Base-by-base conservation (phyloP, 1,140 invertebrate species). In the Solenopsis invicta region DNA sequence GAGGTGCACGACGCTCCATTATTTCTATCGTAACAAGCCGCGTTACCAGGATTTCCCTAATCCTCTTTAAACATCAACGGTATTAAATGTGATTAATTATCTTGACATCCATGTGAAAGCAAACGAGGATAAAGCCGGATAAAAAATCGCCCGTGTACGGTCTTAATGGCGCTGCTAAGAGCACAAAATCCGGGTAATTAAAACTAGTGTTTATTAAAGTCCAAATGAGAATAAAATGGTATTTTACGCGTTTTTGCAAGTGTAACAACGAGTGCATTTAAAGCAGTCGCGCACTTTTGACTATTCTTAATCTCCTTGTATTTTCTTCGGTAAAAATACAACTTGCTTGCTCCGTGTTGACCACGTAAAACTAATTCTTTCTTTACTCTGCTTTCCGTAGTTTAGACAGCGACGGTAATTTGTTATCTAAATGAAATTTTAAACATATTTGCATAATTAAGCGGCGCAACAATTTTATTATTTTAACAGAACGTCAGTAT, bases 81-180 rank as follows among this genome's bases (percentile, higher is more conserved):
- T 71, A 85, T 85, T 78, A 85, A 77, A 48, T 61, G 82, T 48
- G 72, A 67, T 85, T 76, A 85, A 85, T 85, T 78, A 78, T 45
- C 59, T 78, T 66, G 82, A 67, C 61, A 78, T 78, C 64, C 24
- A 61, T 37, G 82, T 54, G 24, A 66, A 78, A 78, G 56, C 50
- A 18, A 78, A 85, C 34, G 34, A 45, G 6, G n/a, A 41, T 34
- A 56, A 54, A 78, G 18, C 41, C 48, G 13, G 21, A 59, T 85
- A 62, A 85, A 77, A 62, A 85, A 78, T 76, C 29, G 21, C 34
- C 34, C 71, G 59, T 29, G 50, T 54, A 56, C 50, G n/a, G 48
- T 24, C 66, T 34, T 78, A 66, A 66, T 64, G 48, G 16, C 18
- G 56, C 37, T 45, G 56, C 61, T 74, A 61, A 84, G 41, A 13